Percentiles rank a stretch among this genome's conserved stretches.
Conservation (phyloP, 2,797 vertebrate species). For the Tamandua tetradactyla region DNA sequence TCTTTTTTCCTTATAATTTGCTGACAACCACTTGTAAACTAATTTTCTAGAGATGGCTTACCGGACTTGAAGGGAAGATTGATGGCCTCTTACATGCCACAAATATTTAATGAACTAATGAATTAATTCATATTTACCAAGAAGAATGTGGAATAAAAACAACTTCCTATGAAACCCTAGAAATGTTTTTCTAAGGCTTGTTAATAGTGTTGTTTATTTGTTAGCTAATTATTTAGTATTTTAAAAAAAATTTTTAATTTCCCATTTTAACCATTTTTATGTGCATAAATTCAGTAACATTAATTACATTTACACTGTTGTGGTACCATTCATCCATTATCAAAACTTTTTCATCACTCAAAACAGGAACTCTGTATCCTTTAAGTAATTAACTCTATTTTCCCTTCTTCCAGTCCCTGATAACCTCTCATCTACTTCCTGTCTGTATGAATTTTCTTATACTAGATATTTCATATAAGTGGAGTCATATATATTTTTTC, state of each 20-base stretch:
- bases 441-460: too few relatives aligned
- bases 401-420: too few relatives aligned
- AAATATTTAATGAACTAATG: neutral
- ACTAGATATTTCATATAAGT: too few relatives aligned
- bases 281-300: too few relatives aligned
- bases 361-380: too few relatives aligned
- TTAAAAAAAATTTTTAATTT: neutral
- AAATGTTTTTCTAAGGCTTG: slow-evolving; percentile 13
- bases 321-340: too few relatives aligned
- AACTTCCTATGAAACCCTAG: slow-evolving; percentile 43
- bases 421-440: too few relatives aligned
- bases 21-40: neutral
- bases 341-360: too few relatives aligned
- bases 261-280: too few relatives aligned
- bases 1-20: neutral
- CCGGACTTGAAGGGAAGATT: neutral
- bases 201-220: neutral
- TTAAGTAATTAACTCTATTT: too few relatives aligned
- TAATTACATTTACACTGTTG: too few relatives aligned
- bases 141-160: slow-evolving; percentile 16
- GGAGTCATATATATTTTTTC: too few relatives aligned
- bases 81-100: neutral
- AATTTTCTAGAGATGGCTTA: slow-evolving; percentile 2
- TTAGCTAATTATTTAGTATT: slow-evolving; percentile 12
- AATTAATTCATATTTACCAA: neutral